phyloP scores from a whole-genome alignment of 2,888 invertebrate genomes.

The Cloeon dipterum region DNA sequence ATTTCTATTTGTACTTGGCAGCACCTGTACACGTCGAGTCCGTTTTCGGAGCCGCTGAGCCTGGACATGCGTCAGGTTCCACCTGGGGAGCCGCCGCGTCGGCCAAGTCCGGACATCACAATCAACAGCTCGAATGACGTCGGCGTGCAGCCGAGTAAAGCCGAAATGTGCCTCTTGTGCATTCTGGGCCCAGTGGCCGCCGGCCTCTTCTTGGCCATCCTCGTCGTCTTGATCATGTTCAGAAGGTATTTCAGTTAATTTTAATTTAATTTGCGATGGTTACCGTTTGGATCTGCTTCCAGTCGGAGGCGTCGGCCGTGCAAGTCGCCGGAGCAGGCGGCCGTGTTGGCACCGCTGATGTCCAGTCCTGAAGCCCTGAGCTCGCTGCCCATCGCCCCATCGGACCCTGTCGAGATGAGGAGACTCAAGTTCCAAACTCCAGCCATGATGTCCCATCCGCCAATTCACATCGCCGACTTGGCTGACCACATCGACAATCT shows the following conservation, averaged over 20 bases:
- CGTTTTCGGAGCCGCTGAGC: conserved; percentile 73
- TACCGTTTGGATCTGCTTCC: conserved; percentile 6
- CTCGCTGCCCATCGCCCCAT: conserved; percentile 38
- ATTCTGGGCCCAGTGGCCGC: conserved; percentile 21
- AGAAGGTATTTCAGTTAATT: too few relatives aligned
- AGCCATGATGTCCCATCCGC: conserved; percentile 92
- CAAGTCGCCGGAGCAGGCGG: conserved; percentile 78
- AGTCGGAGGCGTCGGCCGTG: conserved; percentile 54
- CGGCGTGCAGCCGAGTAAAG: conserved; percentile 8
- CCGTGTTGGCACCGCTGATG: conserved; percentile 72
- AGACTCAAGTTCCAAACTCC: conserved; percentile 92
- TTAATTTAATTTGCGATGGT: too few relatives aligned
- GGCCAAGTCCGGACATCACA: conserved; percentile 63
- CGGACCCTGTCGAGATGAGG: conserved; percentile 91
- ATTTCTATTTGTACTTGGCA: conserved; percentile 12
- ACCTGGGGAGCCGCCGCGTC: conserved; percentile 61
- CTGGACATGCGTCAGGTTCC: conserved; percentile 78
- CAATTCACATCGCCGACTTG: conserved; percentile 84
- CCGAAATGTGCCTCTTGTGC: conserved; percentile 15
- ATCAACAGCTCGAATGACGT: conserved; percentile 8
- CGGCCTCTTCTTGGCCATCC: conserved; percentile 20
- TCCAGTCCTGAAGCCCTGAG: conserved; percentile 17
- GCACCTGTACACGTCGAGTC: conserved; percentile 81
- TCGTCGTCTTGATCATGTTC: conserved; percentile 20
- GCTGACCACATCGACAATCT: conserved; percentile 87